Base-by-base conservation (phyloP, 2,113 vertebrate species). In the Platichthys stellatus region DNA sequence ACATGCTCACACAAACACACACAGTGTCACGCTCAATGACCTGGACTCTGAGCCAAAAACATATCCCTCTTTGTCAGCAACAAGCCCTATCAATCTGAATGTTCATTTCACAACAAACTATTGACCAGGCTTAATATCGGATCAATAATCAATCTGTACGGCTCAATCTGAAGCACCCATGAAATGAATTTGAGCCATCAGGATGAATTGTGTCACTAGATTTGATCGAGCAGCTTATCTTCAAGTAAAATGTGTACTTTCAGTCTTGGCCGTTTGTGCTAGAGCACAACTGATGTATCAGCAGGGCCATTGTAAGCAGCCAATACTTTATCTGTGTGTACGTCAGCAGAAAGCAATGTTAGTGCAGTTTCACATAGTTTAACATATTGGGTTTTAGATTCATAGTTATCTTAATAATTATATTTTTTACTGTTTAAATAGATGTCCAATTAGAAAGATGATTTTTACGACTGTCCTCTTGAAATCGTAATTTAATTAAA, bases 111-210 rank as follows among this genome's bases (percentile, higher is more conserved):
- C 61, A 54, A 43, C 53, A 57, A 23, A 57, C n/a, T 69, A 78
- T 75, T 67, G 57, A 71, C 51, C 51, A 9, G 20, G 21, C 24
- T 73, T 54, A 13, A 76, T 72, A 51, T 68, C 18, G 2, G 14
- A 69, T 84, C 73, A 69, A 45, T 80, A 65, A 78, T 81, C 82
- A 64, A 67, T 69, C 26, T 53, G 11, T 38, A 43, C 40, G 53
- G 5, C 47, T 51, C 15, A 18, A 18, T 51, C 18, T 51, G 18
- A 14, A 59, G 17, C n/a, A 15, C 15, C 5, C 13, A 28, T 11
- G 6, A 60, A 26, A 31, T 18, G 56, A 49, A 21, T 60, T 28
- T 24, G 18, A 35, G 28, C 10, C 21, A 17, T 38, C 38, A 20
- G 49, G 56, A 67, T 18, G 28, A 74, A 20, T 12, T 2, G 62